These are phyloP conservation scores for Ennomos quercinarius DNA, from an alignment of 2,888 invertebrate genomes.

Conservation along the genomic window DNA sequence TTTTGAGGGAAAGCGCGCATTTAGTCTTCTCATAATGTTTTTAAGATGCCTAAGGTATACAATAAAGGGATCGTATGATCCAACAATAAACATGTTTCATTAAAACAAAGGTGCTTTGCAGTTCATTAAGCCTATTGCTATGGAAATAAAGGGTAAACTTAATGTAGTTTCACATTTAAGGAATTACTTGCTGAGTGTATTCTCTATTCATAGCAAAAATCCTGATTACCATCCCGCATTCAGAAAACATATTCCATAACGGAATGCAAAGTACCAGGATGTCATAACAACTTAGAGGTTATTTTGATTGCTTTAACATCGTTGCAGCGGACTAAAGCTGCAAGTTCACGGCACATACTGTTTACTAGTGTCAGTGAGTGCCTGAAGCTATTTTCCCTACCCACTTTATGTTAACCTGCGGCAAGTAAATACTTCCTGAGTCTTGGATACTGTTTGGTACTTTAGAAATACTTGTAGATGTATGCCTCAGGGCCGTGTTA, in stretches of 20 bases:
- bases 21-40: too few relatives aligned
- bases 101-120: background rate
- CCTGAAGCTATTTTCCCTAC: conserved; percentile 4
- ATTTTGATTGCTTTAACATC: conserved; percentile 33
- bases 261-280: conserved; percentile 33
- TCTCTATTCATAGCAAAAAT: background rate
- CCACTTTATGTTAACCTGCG: background rate
- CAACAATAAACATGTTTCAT: too few relatives aligned
- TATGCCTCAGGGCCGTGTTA: too few relatives aligned
- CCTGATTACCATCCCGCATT: conserved; percentile 7
- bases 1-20: too few relatives aligned
- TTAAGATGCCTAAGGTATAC: too few relatives aligned
- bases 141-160: background rate
- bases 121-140: background rate
- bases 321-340: conserved; percentile 35
- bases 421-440: too few relatives aligned
- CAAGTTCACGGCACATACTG: conserved; percentile 30
- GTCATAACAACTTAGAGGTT: conserved; percentile 35
- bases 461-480: too few relatives aligned
- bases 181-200: too few relatives aligned
- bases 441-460: too few relatives aligned
- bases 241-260: conserved; percentile 32
- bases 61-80: too few relatives aligned
- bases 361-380: conserved; percentile 3
- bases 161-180: too few relatives aligned